These are phyloP conservation scores for Caenorhabditis sp. DNA, from an alignment of 2,888 invertebrate genomes.

Conservation along the genomic window DNA sequence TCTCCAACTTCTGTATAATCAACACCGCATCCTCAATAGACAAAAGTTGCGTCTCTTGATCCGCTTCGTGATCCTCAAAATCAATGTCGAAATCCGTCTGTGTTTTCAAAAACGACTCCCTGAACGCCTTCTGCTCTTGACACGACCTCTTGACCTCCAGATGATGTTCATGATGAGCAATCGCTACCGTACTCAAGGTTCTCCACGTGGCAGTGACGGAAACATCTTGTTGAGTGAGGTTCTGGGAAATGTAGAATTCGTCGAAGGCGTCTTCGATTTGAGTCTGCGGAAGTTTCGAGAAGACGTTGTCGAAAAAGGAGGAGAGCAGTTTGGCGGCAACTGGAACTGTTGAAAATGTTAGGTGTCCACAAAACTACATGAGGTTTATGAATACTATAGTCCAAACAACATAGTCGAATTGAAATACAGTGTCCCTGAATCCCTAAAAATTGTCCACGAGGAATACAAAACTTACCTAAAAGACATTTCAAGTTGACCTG, in stretches of 20 bases:
- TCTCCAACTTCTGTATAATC: conserved; percentile 76
- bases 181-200: conserved; percentile 25
- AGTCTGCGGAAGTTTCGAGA: conserved; percentile 22
- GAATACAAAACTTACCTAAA: too few species aligned
- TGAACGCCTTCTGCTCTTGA: conserved; percentile 63
- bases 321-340: conserved; percentile 35
- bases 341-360: too few species aligned
- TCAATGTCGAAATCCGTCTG: conserved; percentile 67
- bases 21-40: conserved; percentile 76
- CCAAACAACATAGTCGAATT: too few species aligned
- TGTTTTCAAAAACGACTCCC: conserved; percentile 62
- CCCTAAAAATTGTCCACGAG: too few species aligned
- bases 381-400: too few species aligned
- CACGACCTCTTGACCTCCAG: conserved; percentile 50
- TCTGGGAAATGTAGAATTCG: conserved; percentile 31
- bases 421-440: too few species aligned
- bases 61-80: conserved; percentile 59
- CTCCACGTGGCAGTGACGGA: conserved; percentile 33
- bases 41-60: conserved; percentile 65
- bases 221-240: conserved; percentile 29
- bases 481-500: conserved; percentile 59
- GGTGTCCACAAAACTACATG: too few species aligned
- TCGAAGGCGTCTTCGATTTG: conserved; percentile 35
- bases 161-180: conserved; percentile 35
- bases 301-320: conserved; percentile 28